phyloP scores from a whole-genome alignment of 2,113 vertebrate species.

The Catharus bicknelli region DNA sequence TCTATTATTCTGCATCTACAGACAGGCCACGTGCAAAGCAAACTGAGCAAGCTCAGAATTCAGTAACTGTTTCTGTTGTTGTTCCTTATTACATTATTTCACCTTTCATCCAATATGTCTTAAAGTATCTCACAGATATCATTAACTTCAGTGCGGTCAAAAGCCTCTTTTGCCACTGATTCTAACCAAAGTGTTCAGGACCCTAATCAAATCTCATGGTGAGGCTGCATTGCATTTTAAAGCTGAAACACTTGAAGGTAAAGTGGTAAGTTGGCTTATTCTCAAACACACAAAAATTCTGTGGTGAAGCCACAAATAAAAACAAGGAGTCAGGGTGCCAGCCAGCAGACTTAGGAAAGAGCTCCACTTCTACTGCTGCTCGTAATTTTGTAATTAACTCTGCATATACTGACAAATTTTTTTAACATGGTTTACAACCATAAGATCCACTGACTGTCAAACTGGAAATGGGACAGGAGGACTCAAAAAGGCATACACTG shows the following conservation, averaged over 20 bases:
- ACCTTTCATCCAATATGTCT: not conserved
- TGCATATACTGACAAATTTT: not conserved
- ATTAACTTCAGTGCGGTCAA: not conserved
- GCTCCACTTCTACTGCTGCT: not conserved
- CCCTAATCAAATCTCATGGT: not conserved
- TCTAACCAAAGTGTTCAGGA: not conserved
- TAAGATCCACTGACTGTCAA: not conserved
- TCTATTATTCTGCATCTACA: not conserved
- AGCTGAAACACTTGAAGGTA: not conserved
- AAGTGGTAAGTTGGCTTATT: not conserved
- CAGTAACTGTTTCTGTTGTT: not conserved
- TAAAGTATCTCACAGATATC: not conserved
- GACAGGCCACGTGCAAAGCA: not conserved
- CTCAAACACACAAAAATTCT: not conserved
- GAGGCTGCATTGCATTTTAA: not conserved
- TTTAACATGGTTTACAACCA: not conserved
- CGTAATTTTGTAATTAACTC: not conserved
- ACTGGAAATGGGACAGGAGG: not conserved
- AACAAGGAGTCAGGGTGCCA: not conserved
- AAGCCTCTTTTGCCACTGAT: not conserved
- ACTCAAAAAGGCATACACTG: not conserved
- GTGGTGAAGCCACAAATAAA: slow-evolving; percentile 18
- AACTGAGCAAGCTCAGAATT: not conserved
- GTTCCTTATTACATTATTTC: not conserved
- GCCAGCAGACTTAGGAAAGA: not conserved